phyloP scores from a whole-genome alignment of 2,797 vertebrate species.

The Phrynocephalus guinanensis region DNA sequence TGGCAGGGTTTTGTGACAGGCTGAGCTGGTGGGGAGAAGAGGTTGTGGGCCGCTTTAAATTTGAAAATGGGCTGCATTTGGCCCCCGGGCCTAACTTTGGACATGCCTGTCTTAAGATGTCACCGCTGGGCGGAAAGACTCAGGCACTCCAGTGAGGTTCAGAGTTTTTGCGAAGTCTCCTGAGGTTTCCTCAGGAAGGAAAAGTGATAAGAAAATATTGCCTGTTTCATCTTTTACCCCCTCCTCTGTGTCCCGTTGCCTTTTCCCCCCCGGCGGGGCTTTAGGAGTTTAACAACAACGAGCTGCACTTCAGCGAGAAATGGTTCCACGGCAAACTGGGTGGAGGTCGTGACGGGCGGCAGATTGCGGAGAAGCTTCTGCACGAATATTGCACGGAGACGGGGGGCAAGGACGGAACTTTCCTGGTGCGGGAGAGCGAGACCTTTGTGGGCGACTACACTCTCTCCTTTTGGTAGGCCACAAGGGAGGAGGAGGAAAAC shows the following conservation, averaged over 20 bases:
- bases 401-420: conserved; percentile 78
- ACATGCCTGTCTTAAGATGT: too few species aligned
- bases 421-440: conserved; percentile 81
- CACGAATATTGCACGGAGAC: conserved; percentile 79
- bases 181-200: too few species aligned
- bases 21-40: too few species aligned
- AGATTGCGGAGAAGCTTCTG: conserved; percentile 79
- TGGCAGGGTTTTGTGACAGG: too few species aligned
- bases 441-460: conserved; percentile 82
- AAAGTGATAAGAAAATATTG: too few species aligned
- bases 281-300: conserved; percentile 81
- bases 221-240: too few species aligned
- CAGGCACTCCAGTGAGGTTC: too few species aligned
- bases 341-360: conserved; percentile 77
- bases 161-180: too few species aligned
- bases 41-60: too few species aligned
- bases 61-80: too few species aligned
- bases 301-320: conserved; percentile 79
- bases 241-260: neutral
- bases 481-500: neutral
- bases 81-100: too few species aligned
- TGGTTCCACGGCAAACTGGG: conserved; percentile 82
- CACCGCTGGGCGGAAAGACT: too few species aligned
- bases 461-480: conserved; percentile 80
- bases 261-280: neutral